A percentile compares a stretch with the other conserved stretches of the same genome.
phyloP scores from a whole-genome alignment of 2,888 invertebrate species.

The Drosophila parthenogenetica region DNA sequence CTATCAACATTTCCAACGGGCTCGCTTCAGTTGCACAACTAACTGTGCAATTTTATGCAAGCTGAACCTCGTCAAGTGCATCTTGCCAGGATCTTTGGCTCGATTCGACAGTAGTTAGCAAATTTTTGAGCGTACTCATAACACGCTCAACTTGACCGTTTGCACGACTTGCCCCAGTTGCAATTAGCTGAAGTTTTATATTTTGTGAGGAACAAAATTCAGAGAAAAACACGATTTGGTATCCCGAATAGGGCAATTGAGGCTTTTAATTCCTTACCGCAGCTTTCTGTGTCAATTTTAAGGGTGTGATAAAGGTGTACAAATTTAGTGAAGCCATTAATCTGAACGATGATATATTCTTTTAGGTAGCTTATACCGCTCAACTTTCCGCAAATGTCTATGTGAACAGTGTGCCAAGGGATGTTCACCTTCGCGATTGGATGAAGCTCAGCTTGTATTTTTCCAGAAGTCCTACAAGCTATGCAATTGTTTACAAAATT shows the following conservation, averaged over 20 bases:
- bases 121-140: neutral
- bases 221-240: neutral
- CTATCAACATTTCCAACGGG: neutral
- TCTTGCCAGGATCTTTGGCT: neutral
- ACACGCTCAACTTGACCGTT: neutral
- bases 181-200: neutral
- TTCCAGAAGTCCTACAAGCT: neutral
- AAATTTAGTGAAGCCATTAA: neutral
- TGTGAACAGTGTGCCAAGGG: neutral
- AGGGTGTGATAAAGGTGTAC: neutral
- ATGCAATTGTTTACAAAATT: slow-evolving; percentile 1
- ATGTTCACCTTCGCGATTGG: neutral
- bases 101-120: neutral
- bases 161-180: neutral
- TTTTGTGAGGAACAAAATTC: neutral
- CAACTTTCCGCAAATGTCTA: neutral
- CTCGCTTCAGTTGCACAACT: neutral
- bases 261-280: neutral
- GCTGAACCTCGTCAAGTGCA: neutral
- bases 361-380: neutral
- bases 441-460: neutral
- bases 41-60: neutral
- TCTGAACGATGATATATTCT: neutral
- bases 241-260: neutral
- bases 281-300: neutral